These are phyloP conservation scores for Ariopsis seemanni DNA, from an alignment of 2,113 vertebrate genomes.

Conservation along the genomic window DNA sequence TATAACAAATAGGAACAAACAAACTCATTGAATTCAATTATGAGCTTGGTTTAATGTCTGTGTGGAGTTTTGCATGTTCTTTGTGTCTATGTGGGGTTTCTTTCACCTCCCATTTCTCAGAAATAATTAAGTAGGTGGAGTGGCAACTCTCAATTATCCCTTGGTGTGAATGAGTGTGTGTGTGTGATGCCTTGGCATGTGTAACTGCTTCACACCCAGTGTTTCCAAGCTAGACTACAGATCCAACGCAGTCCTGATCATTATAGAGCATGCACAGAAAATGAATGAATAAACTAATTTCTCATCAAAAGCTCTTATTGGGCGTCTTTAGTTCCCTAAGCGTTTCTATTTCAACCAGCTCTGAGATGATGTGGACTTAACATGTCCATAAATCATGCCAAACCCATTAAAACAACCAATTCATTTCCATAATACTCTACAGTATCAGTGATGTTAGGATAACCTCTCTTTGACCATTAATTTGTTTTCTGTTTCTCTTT, in stretches of 20 bases:
- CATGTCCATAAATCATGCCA: neutral
- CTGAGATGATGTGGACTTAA: neutral
- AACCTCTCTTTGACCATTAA: neutral
- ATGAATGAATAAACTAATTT: neutral
- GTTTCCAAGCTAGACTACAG: neutral
- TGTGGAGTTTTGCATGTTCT: neutral
- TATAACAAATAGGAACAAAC: neutral
- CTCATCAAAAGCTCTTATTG: neutral
- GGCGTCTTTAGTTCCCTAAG: neutral
- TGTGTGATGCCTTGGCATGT: neutral
- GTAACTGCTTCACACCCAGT: neutral
- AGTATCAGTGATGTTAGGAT: neutral
- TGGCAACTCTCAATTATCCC: neutral
- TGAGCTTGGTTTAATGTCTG: neutral
- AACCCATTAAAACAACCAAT: neutral
- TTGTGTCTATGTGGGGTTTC: neutral
- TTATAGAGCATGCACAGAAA: neutral
- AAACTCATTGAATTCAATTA: neutral
- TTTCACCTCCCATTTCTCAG: neutral
- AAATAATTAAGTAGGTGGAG: neutral
- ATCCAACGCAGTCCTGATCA: neutral
- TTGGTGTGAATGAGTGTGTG: neutral
- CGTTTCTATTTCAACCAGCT: neutral
- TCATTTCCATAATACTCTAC: neutral
- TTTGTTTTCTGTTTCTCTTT: neutral